phyloP scores from a whole-genome alignment of 2,113 vertebrate species.

The Crotalus horridus region DNA sequence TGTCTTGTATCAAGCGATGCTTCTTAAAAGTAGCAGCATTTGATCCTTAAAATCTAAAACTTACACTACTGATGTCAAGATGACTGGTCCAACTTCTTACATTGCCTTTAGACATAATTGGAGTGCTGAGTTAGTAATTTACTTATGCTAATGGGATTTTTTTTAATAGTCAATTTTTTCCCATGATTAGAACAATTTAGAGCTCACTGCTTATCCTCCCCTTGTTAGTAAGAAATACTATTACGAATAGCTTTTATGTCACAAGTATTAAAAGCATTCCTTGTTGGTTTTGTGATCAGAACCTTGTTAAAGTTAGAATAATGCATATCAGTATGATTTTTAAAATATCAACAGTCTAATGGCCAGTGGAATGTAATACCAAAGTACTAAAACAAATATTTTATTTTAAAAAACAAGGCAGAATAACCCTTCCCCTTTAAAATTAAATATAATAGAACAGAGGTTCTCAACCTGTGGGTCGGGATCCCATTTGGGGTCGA shows the following conservation, averaged over 20 bases:
- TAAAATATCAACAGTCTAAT: background rate
- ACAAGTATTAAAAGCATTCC: background rate
- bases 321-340: background rate
- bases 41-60: slow-evolving; percentile 67
- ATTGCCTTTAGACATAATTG: slow-evolving; percentile 66
- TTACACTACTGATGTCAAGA: slow-evolving; percentile 61
- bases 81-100: slow-evolving; percentile 63
- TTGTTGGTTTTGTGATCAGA: background rate
- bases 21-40: slow-evolving; percentile 60
- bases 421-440: background rate
- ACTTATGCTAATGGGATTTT: slow-evolving; percentile 31
- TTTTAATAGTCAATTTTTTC: slow-evolving; percentile 43
- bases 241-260: background rate
- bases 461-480: too few species aligned
- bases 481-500: too few species aligned
- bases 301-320: background rate
- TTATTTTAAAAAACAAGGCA: background rate
- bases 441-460: background rate
- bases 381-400: background rate
- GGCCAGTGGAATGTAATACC: background rate
- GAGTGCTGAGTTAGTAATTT: slow-evolving; percentile 50
- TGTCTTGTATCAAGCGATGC: slow-evolving; percentile 59
- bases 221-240: background rate
- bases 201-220: background rate
- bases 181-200: background rate